These are phyloP conservation scores for Trachelus tabidus DNA, from an alignment of 2,888 invertebrate species.

Conservation along the genomic window DNA sequence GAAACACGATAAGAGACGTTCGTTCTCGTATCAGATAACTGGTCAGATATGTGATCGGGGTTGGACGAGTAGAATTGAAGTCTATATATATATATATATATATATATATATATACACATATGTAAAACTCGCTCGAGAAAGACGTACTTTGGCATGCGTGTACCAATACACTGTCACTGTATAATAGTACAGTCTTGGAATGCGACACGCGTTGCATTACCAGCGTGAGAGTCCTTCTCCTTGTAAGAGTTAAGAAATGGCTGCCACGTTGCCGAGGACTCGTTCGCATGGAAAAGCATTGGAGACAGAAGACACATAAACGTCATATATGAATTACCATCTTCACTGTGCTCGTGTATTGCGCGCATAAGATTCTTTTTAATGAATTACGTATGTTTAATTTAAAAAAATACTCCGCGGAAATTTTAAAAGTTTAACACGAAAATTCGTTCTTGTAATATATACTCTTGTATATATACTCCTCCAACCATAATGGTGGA, in stretches of 20 bases:
- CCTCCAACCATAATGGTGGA: neutral
- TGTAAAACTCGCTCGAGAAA: constrained; percentile 34
- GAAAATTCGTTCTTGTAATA: neutral
- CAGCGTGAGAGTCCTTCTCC: constrained; percentile 34
- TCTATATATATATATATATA: constrained; percentile 22
- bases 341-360: too few species aligned
- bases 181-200: constrained; percentile 30
- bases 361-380: too few species aligned
- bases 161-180: constrained; percentile 1
- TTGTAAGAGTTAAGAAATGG: constrained; percentile 5
- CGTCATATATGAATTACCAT: neutral
- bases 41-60: constrained; percentile 43
- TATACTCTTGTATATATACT: neutral
- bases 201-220: constrained; percentile 38
- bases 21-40: constrained; percentile 52
- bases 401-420: neutral
- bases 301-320: neutral
- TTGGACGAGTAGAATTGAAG: constrained; percentile 37
- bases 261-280: neutral
- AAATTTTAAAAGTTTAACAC: neutral
- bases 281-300: neutral
- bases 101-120: constrained; percentile 34
- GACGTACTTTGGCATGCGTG: neutral
- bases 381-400: too few species aligned
- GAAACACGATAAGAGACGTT: constrained; percentile 47